Evolutionary conservation across 1,140 invertebrate genomes (phyloP).

Genomic region (Scaptomyza hsui): DNA sequence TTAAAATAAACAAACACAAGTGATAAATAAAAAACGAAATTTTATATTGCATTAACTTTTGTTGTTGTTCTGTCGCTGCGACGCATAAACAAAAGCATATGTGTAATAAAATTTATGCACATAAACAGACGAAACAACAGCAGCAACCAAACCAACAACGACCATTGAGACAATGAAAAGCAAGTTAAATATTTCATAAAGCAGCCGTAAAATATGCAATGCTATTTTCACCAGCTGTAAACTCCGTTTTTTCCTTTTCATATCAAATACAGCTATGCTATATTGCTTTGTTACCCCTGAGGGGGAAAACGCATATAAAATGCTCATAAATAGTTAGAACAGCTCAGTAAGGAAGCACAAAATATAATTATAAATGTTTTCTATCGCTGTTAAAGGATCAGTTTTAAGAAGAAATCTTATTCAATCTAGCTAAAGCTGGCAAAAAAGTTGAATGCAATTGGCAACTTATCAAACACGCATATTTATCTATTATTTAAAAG

Average conservation of each 20-base stretch:
- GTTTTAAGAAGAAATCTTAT: no score
- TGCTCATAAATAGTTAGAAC: slow-evolving; percentile 23
- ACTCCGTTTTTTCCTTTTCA: not conserved
- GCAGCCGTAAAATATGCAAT: slow-evolving; percentile 53
- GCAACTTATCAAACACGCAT: not conserved
- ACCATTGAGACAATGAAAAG: slow-evolving; percentile 69
- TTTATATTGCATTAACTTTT: slow-evolving; percentile 78
- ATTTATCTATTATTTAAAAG: slow-evolving; percentile 1
- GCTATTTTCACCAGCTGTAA: not conserved
- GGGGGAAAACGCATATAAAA: slow-evolving; percentile 20
- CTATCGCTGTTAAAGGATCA: not conserved
- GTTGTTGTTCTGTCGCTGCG: slow-evolving; percentile 43
- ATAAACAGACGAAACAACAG: slow-evolving; percentile 52
- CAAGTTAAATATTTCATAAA: slow-evolving; percentile 77
- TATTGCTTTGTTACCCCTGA: slow-evolving; percentile 16
- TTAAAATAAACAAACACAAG: slow-evolving; percentile 6
- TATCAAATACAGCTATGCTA: slow-evolving; percentile 20
- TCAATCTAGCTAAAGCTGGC: not conserved
- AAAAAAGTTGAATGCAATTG: not conserved
- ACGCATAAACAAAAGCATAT: slow-evolving; percentile 69
- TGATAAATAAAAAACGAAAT: slow-evolving; percentile 75
- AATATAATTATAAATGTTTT: not conserved
- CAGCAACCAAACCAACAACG: slow-evolving; percentile 30
- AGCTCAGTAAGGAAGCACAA: not conserved
- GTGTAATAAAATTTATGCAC: slow-evolving; percentile 79